Evolutionary conservation across 2,888 invertebrate species (phyloP).

Genomic region (Punctoribates punctum): DNA sequence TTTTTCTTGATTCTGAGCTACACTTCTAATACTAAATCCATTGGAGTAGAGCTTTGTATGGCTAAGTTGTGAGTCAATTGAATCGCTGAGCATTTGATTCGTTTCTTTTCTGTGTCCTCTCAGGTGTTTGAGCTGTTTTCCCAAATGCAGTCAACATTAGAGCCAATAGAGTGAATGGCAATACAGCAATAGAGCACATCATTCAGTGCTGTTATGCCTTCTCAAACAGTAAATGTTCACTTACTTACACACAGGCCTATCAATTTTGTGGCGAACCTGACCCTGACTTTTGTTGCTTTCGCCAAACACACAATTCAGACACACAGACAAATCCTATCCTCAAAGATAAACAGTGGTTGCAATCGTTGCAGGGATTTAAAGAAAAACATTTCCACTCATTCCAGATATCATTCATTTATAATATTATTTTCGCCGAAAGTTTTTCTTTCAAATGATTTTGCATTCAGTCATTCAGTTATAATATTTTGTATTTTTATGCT

Average conservation of each 20-base stretch:
- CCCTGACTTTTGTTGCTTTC: slow-evolving; percentile 35
- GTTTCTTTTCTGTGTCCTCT: slow-evolving; percentile 21
- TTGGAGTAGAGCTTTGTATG: slow-evolving; percentile 9
- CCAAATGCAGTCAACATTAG: slow-evolving; percentile 5
- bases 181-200: slow-evolving; percentile 5
- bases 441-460: too few species aligned
- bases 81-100: neutral
- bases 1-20: slow-evolving; percentile 14
- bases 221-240: slow-evolving; percentile 27
- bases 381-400: slow-evolving; percentile 21
- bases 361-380: slow-evolving; percentile 12
- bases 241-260: slow-evolving; percentile 30
- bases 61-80: slow-evolving; percentile 17
- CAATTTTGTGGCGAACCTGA: slow-evolving; percentile 33
- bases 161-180: neutral
- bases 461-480: neutral
- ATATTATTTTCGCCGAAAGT: too few species aligned
- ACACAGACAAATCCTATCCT: slow-evolving; percentile 30
- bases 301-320: slow-evolving; percentile 26
- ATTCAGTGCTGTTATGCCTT: slow-evolving; percentile 32
- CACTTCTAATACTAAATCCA: slow-evolving; percentile 12
- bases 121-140: slow-evolving; percentile 30
- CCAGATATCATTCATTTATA: too few species aligned
- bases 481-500: neutral
- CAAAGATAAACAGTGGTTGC: slow-evolving; percentile 29